phyloP scores from a whole-genome alignment of 2,888 invertebrate genomes.

The Lymantria monacha region DNA sequence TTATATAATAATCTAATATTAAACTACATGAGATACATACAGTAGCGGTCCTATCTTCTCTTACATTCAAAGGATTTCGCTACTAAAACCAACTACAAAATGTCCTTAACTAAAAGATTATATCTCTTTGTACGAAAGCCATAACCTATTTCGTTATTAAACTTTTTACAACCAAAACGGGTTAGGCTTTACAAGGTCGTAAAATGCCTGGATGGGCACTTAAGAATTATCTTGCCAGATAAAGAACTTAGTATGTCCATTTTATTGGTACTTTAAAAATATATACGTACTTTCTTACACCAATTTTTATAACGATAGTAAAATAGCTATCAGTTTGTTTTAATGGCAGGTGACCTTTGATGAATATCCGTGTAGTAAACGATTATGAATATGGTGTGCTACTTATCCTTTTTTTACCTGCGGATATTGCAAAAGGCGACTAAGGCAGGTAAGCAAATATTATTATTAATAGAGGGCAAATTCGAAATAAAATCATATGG shows the following conservation, averaged over 20 bases:
- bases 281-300: conserved; percentile 7
- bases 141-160: conserved; percentile 31
- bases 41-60: no score
- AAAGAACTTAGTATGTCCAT: conserved; percentile 53
- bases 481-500: no score
- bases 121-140: conserved; percentile 16
- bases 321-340: no score
- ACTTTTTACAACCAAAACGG: conserved; percentile 40
- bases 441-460: background rate
- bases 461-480: background rate
- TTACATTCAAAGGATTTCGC: background rate
- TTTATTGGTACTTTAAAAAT: conserved; percentile 36
- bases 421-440: background rate
- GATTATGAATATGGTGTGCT: no score
- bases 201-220: conserved; percentile 49
- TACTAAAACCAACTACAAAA: background rate
- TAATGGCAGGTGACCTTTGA: no score
- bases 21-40: no score
- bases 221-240: conserved; percentile 59
- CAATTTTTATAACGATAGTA: background rate
- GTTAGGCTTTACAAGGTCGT: conserved; percentile 51
- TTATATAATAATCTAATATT: no score
- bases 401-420: background rate
- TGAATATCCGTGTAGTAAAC: no score
- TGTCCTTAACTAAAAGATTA: conserved; percentile 4